Evolutionary conservation across 2,888 invertebrate genomes (phyloP).

Genomic region (Amblyjoppa proteus): DNA sequence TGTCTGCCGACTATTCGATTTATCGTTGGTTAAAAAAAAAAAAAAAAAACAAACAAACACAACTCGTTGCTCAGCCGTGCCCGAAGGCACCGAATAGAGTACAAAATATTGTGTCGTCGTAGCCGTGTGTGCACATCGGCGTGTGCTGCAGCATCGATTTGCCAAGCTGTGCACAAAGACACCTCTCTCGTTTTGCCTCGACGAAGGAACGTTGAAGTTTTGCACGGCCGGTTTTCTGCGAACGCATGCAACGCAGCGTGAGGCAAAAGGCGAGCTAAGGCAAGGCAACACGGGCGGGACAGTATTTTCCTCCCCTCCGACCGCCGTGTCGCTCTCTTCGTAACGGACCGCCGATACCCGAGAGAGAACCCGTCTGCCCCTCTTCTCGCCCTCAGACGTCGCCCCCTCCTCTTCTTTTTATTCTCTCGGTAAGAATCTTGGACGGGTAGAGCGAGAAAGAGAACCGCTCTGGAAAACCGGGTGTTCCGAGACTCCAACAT

Average conservation of each 20-base stretch:
- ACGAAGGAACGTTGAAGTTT: slow-evolving; percentile 14
- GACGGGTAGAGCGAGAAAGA: slow-evolving; percentile 6
- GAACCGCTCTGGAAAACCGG: slow-evolving; percentile 48
- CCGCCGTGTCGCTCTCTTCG: slow-evolving; percentile 35
- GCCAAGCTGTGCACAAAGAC: not conserved
- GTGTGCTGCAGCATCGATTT: not conserved
- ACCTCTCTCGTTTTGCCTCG: slow-evolving; percentile 14
- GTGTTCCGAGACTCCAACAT: slow-evolving; percentile 53
- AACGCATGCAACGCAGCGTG: slow-evolving; percentile 22
- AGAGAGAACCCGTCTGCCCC: slow-evolving; percentile 54
- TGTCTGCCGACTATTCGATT: no score
- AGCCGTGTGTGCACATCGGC: not conserved
- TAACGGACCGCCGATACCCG: slow-evolving; percentile 27
- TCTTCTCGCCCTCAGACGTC: slow-evolving; percentile 13
- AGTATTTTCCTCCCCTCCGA: slow-evolving; percentile 37
- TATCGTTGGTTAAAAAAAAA: not conserved
- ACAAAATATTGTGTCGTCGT: not conserved
- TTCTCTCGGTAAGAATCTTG: slow-evolving; percentile 13
- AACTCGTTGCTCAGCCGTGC: not conserved
- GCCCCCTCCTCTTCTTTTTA: slow-evolving; percentile 7
- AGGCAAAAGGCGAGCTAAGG: not conserved
- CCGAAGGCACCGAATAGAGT: not conserved
- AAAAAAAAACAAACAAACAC: no score
- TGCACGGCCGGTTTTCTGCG: slow-evolving; percentile 37
- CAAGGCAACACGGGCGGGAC: not conserved